A percentile compares a stretch with the other conserved stretches of the same genome.
Conservation (phyloP, 2,888 invertebrate species). For the Dicranocentrus wangi region DNA sequence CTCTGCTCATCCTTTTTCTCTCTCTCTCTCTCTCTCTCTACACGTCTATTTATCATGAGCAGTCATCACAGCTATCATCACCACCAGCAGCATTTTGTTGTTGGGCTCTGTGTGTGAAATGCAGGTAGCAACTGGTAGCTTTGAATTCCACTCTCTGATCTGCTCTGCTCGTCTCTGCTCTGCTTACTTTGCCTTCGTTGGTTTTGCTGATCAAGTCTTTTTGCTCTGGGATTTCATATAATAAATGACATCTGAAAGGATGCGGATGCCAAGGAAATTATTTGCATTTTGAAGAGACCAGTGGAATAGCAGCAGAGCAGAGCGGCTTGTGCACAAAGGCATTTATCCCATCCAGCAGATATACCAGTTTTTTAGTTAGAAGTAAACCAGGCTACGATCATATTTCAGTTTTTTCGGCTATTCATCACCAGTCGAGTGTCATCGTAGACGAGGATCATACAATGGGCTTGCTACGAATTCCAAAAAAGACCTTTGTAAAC, state of each 20-base stretch:
- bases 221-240: background rate
- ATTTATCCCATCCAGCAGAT: conserved; percentile 36
- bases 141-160: background rate
- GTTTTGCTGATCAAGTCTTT: conserved; percentile 25
- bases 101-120: background rate
- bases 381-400: conserved; percentile 27
- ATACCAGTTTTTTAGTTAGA: conserved; percentile 30
- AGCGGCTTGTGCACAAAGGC: conserved; percentile 56
- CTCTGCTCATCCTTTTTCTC: conserved; percentile 28
- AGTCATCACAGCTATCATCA: conserved; percentile 34
- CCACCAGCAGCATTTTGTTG: conserved; percentile 1
- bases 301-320: conserved; percentile 18
- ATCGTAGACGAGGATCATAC: conserved; percentile 1
- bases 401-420: conserved; percentile 38
- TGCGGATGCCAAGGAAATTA: conserved; percentile 41
- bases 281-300: conserved; percentile 53
- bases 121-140: background rate
- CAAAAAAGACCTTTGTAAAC: too few species aligned
- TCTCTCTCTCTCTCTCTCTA: background rate
- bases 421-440: conserved; percentile 40
- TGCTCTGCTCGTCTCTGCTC: too few species aligned
- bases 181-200: background rate
- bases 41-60: conserved; percentile 36
- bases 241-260: conserved; percentile 51
- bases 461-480: too few species aligned